phyloP scores from a whole-genome alignment of 2,888 invertebrate species.

The Timandra comae region DNA sequence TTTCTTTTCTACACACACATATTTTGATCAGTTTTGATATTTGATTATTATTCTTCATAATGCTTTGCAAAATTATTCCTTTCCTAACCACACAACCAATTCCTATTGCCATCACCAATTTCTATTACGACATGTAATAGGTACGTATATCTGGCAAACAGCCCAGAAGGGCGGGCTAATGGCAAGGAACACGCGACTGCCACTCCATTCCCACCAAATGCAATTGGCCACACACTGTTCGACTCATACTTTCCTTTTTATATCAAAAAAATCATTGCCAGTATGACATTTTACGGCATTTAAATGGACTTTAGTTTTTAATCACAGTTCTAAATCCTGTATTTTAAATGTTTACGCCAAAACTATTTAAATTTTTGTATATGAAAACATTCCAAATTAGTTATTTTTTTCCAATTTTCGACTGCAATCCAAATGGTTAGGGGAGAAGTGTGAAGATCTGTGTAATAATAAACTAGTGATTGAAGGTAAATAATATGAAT shows the following conservation, averaged over 20 bases:
- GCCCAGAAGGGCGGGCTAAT: slow-evolving; percentile 67
- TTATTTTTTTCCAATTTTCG: too few species aligned
- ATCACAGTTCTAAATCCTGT: too few species aligned
- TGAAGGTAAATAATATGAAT: too few species aligned
- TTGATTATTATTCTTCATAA: too few species aligned
- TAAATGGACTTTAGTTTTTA: background rate
- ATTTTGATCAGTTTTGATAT: too few species aligned
- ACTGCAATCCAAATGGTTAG: too few species aligned
- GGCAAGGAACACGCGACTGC: slow-evolving; percentile 56
- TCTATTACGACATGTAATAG: slow-evolving; percentile 32
- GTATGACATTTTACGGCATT: background rate
- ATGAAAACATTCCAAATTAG: background rate
- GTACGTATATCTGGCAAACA: slow-evolving; percentile 42
- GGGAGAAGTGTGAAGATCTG: too few species aligned
- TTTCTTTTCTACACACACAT: too few species aligned
- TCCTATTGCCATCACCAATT: slow-evolving; percentile 18
- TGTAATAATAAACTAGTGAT: too few species aligned
- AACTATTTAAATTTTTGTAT: background rate
- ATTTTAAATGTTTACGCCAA: too few species aligned
- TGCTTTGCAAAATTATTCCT: too few species aligned
- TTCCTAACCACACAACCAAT: too few species aligned
- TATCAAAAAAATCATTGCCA: slow-evolving; percentile 37
- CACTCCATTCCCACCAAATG: slow-evolving; percentile 53
- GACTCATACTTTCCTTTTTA: slow-evolving; percentile 35
- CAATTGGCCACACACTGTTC: slow-evolving; percentile 59